Conservation (phyloP, 2,113 vertebrate genomes). For the Paraplagusia blochii region DNA sequence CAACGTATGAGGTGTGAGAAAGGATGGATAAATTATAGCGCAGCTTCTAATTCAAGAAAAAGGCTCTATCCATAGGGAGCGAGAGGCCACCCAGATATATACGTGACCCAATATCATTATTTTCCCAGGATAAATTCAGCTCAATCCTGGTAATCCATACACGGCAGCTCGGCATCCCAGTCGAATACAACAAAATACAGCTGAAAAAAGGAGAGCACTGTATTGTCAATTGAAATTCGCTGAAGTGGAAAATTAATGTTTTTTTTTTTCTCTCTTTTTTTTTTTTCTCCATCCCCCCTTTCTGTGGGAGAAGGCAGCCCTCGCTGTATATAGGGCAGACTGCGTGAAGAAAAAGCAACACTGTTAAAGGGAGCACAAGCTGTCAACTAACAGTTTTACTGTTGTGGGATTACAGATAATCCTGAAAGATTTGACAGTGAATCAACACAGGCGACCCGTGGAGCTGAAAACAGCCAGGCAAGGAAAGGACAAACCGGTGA, state of each 20-base stretch:
- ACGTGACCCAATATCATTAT: slow-evolving; percentile 38
- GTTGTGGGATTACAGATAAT: slow-evolving; percentile 74
- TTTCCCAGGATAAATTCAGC: slow-evolving; percentile 39
- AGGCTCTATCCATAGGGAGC: neutral
- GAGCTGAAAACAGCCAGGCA: slow-evolving; percentile 16
- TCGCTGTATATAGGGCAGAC: slow-evolving; percentile 55
- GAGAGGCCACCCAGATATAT: slow-evolving; percentile 3
- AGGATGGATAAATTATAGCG: slow-evolving; percentile 36
- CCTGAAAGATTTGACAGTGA: slow-evolving; percentile 75
- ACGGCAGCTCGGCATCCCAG: slow-evolving; percentile 27
- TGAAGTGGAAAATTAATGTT: slow-evolving; percentile 66
- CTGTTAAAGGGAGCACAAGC: slow-evolving; percentile 64
- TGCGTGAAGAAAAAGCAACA: slow-evolving; percentile 55
- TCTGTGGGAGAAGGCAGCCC: slow-evolving; percentile 20
- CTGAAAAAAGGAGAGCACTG: slow-evolving; percentile 36
- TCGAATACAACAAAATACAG: slow-evolving; percentile 43
- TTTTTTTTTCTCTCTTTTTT: slow-evolving; percentile 21
- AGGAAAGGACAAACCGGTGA: neutral
- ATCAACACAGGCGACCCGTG: slow-evolving; percentile 71
- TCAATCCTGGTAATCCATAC: slow-evolving; percentile 38
- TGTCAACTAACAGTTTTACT: slow-evolving; percentile 73
- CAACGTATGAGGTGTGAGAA: slow-evolving; percentile 14
- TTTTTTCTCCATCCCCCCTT: neutral
- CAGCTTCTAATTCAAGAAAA: slow-evolving; percentile 6
- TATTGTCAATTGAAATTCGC: slow-evolving; percentile 59